Percentiles rank a stretch among this genome's conserved stretches.
phyloP scores from a whole-genome alignment of 2,797 vertebrate genomes.

The Sciurus carolinensis region DNA sequence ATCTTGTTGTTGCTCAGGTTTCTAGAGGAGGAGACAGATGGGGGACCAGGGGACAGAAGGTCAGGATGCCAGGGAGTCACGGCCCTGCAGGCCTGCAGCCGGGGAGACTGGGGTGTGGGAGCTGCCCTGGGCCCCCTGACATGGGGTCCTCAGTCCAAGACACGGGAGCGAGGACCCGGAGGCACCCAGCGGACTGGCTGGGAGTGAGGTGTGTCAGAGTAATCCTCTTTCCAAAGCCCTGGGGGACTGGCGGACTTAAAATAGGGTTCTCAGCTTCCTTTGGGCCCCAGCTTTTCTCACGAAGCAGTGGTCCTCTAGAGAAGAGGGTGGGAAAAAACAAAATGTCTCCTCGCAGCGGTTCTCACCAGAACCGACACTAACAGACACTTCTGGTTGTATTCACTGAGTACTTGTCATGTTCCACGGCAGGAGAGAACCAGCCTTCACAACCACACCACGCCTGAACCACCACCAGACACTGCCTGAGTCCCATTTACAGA shows the following conservation, averaged over 20 bases:
- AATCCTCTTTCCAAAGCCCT: not conserved
- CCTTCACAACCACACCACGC: not conserved
- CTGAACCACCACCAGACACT: not conserved
- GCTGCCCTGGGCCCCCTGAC: not conserved
- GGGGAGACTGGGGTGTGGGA: not conserved
- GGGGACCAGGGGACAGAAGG: not conserved
- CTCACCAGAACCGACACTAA: not conserved
- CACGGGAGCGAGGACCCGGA: not conserved
- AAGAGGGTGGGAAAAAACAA: not conserved
- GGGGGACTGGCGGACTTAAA: not conserved
- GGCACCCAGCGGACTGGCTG: accelerated
- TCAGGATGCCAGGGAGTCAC: accelerated
- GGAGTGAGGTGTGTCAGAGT: not conserved
- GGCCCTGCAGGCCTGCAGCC: not conserved
- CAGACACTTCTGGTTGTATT: accelerated
- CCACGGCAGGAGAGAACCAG: accelerated
- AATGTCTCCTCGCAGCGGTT: accelerated
- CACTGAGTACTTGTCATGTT: accelerated
- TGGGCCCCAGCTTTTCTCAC: not conserved
- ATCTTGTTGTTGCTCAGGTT: slow-evolving; percentile 98
- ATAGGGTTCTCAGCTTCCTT: not conserved
- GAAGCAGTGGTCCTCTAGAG: not conserved
- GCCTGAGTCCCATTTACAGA: not conserved
- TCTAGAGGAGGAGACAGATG: slow-evolving; percentile 87
- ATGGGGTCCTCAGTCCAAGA: not conserved